Percentiles rank a stretch among this genome's conserved stretches.
Conservation (phyloP, 64 coral and sea anemone species). For the Trachythela sp. region DNA sequence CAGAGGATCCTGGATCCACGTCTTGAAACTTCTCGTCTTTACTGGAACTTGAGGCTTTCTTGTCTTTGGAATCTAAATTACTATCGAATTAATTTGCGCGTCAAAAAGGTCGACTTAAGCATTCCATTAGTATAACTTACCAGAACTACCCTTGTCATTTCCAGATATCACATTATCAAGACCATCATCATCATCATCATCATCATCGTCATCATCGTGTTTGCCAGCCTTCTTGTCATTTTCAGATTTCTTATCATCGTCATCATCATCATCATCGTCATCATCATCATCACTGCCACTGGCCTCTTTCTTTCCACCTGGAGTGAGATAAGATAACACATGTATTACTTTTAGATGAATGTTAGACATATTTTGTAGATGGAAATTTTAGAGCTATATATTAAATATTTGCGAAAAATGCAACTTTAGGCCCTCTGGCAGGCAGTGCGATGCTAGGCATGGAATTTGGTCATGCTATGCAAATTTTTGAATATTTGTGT, state of each 20-base stretch:
- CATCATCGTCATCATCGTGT: not conserved
- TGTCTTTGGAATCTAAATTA: not conserved
- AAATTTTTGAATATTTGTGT: too few relatives aligned
- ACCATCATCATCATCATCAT: slow-evolving; percentile 18
- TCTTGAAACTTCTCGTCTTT: not conserved
- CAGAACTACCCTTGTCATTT: not conserved
- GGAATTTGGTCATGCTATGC: too few relatives aligned
- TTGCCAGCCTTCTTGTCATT: not conserved
- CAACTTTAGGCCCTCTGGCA: too few relatives aligned
- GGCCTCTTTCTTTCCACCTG: slow-evolving; percentile 36
- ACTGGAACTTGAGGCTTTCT: not conserved
- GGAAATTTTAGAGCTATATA: too few relatives aligned
- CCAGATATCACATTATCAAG: not conserved
- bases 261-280: not conserved
- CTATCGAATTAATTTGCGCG: too few relatives aligned
- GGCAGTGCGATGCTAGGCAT: too few relatives aligned
- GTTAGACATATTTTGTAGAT: too few relatives aligned
- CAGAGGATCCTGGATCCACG: not conserved
- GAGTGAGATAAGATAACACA: not conserved
- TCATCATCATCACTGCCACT: not conserved
- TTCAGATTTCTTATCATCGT: not conserved
- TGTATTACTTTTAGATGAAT: too few relatives aligned
- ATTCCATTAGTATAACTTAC: not conserved
- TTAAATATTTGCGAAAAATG: too few relatives aligned
- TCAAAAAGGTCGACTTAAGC: too few relatives aligned